Conservation (phyloP, 2,888 invertebrate species). For the Matsumyia berberina region DNA sequence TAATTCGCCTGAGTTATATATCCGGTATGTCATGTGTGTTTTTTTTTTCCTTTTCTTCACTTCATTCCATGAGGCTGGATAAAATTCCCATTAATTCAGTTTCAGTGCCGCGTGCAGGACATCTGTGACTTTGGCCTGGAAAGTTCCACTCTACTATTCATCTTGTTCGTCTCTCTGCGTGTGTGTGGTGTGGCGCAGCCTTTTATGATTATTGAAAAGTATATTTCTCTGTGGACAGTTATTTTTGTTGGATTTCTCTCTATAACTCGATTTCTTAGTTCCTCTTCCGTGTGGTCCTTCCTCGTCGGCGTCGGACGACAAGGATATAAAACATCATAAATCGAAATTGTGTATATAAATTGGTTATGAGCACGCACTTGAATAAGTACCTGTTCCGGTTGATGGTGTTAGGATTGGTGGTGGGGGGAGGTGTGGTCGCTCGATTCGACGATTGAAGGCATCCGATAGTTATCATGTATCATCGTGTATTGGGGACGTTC, state of each 20-base stretch:
- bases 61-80: neutral
- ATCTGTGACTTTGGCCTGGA: neutral
- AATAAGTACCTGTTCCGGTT: neutral
- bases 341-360: constrained; percentile 7
- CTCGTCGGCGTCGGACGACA: neutral
- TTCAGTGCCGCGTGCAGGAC: constrained; percentile 34
- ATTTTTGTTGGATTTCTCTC: constrained; percentile 3
- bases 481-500: constrained; percentile 11
- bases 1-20: neutral
- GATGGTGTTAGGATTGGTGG: neutral
- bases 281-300: neutral
- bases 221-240: constrained; percentile 2
- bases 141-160: neutral
- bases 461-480: constrained; percentile 8
- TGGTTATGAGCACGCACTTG: constrained; percentile 34
- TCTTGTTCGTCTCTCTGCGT: too few relatives aligned
- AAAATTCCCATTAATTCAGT: constrained; percentile 26
- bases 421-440: neutral
- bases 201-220: constrained; percentile 27
- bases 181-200: neutral
- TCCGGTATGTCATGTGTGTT: neutral
- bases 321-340: neutral
- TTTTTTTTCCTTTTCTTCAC: neutral
- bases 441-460: neutral
- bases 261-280: constrained; percentile 22